Base-by-base conservation (phyloP, 2,113 vertebrate species). In the Macrotus californicus region DNA sequence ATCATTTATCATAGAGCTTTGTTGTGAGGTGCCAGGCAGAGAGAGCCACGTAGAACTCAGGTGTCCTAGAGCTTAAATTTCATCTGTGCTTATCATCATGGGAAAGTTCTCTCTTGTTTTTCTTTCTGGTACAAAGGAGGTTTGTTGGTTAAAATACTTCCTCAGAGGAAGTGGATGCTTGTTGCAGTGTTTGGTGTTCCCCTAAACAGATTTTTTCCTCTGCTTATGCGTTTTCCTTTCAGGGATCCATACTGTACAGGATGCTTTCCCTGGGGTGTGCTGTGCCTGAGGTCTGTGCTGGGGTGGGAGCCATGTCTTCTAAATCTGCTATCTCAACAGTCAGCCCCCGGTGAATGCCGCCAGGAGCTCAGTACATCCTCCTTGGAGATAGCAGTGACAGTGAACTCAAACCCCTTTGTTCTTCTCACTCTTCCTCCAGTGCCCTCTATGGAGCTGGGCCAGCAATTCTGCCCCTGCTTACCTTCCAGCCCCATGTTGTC, bases 81-180 rank as follows among this genome's bases (percentile, higher is more conserved):
- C 61, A 89, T 95, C 87, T 92, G 94, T 41, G 64, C 29, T 0
- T 75, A 69, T 86, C 46, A 64, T 0, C 5, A 31, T 66, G 70
- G 66, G 90, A 87, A 91, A 86, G 76, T 46, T 34, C 70, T 66
- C 87, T 67, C 82, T 87, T 61, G 79, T 83, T 93, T 79, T 41
- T 29, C 75, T 83, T 88, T 59, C 54, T 90, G 82, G 80, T 19
- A 54, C 48, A 76, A 76, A 90, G 31, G 34, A 34, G 1, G 7
- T 56, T 43, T 41, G 31, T 52, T 56, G 15, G 22, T 87, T 88
- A 43, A 87, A 77, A 88, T 85, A 52, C 15, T 52, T 91, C 89
- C 67, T 95, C 89, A 34, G 67, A 39, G 54, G 50, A 21, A 91
- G 73, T 34, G 26, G 22, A 46, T 70, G 75, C 31, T 89, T 86